phyloP scores from a whole-genome alignment of 2,113 vertebrate species.

The Macaca fascicularis region T2T-MFA8v1.1 NC_088379.1:103242501-103243000 shows the following conservation, averaged over 20 bases:
- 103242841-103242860: background rate
- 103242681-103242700: background rate
- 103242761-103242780: background rate
- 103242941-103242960: background rate
- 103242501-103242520: background rate
- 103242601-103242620: background rate
- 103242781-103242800: background rate
- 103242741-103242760: background rate
- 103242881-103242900: background rate
- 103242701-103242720: background rate
- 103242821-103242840: background rate
- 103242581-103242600: background rate
- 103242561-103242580: background rate
- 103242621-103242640: background rate
- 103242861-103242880: background rate
- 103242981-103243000: background rate
- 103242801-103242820: background rate
- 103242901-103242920: background rate
- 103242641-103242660: background rate
- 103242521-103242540: background rate
- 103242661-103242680: background rate
- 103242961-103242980: background rate
- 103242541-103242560: background rate
- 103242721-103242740: background rate
- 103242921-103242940: constrained; percentile 1